These are phyloP conservation scores for Stercorarius parasiticus DNA, from an alignment of 2,113 vertebrate species.

Conservation along the genomic window DNA sequence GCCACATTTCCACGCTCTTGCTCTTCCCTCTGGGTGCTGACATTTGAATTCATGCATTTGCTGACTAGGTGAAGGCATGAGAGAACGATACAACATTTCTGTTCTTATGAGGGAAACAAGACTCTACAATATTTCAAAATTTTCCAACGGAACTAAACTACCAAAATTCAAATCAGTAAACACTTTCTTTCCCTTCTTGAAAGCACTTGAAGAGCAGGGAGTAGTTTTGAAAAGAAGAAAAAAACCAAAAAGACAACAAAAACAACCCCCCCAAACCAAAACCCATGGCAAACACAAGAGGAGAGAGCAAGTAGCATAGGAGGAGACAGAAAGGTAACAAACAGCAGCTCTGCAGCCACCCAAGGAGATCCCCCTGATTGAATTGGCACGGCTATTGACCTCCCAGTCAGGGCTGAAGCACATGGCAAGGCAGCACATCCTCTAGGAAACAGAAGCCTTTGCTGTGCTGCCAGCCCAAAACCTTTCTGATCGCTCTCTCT, in stretches of 20 bases:
- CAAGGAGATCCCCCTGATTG: neutral
- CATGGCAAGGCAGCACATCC: neutral
- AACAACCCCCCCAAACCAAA: neutral
- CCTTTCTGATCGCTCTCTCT: neutral
- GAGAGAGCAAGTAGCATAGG: neutral
- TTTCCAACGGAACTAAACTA: neutral
- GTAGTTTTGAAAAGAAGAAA: neutral
- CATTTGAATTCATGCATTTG: neutral
- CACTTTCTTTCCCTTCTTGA: neutral
- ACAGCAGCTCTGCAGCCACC: neutral
- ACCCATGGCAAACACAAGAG: neutral
- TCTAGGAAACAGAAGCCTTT: neutral
- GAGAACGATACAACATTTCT: neutral
- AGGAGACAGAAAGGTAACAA: neutral
- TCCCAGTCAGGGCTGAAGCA: neutral
- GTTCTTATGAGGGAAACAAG: neutral
- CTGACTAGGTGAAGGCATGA: neutral
- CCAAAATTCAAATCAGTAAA: neutral
- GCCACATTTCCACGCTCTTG: neutral
- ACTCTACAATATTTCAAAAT: neutral
- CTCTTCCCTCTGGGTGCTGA: neutral
- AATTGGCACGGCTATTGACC: neutral
- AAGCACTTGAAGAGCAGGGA: neutral
- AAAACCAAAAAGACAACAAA: no score
- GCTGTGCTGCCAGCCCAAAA: neutral